phyloP scores from a whole-genome alignment of 2,113 vertebrate genomes.

The Solea senegalensis region DNA sequence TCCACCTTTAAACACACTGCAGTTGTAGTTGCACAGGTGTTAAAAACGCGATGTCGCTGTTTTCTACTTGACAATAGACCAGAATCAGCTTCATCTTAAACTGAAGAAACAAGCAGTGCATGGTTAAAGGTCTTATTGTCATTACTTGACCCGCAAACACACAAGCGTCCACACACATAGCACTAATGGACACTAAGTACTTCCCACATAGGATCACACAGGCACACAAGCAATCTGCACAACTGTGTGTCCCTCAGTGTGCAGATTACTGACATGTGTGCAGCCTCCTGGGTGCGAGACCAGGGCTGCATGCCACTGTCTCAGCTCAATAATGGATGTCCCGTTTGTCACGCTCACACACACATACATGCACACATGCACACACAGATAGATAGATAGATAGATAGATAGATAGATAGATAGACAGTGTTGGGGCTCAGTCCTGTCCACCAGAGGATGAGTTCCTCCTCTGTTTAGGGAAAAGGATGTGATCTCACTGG shows the following conservation, averaged over 20 bases:
- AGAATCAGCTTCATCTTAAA: too few relatives aligned
- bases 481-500: slow-evolving; percentile 93
- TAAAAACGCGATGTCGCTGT: too few relatives aligned
- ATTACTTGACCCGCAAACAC: too few relatives aligned
- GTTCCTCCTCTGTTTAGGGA: slow-evolving; percentile 85
- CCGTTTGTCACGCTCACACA: slow-evolving; percentile 47
- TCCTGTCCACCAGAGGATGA: slow-evolving; percentile 77
- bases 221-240: slow-evolving; percentile 14
- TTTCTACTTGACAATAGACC: too few relatives aligned
- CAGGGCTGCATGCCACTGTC: slow-evolving; percentile 65
- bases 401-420: slow-evolving; percentile 39
- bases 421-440: slow-evolving; percentile 63
- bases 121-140: too few relatives aligned
- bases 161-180: not conserved
- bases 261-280: slow-evolving; percentile 69
- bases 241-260: slow-evolving; percentile 30
- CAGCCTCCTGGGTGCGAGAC: slow-evolving; percentile 45
- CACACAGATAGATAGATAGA: slow-evolving; percentile 40
- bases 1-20: too few relatives aligned
- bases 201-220: slow-evolving; percentile 25
- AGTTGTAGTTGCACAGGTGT: too few relatives aligned
- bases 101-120: too few relatives aligned
- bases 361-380: slow-evolving; percentile 22
- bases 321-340: slow-evolving; percentile 63
- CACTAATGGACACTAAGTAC: slow-evolving; percentile 10